These are phyloP conservation scores for Lepidurus arcticus DNA, from an alignment of 1,140 invertebrate species.

Conservation along the genomic window DNA sequence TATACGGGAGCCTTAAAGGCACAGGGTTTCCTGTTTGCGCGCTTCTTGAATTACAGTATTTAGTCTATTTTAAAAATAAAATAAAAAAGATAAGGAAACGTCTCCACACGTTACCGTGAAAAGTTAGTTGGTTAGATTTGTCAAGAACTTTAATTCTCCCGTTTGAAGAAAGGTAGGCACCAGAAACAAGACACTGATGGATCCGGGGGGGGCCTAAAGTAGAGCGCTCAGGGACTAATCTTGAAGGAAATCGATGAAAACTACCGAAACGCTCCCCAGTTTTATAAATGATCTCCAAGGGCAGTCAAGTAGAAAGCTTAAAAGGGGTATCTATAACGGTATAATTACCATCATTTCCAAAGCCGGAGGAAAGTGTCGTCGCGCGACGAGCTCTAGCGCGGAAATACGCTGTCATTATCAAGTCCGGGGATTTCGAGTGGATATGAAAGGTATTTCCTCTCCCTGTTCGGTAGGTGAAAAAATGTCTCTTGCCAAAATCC, in stretches of 20 bases:
- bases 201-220: neutral
- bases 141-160: neutral
- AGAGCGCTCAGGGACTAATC: neutral
- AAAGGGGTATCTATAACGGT: conserved; percentile 18
- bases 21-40: no score
- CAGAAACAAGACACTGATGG: conserved; percentile 14
- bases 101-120: no score
- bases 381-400: conserved; percentile 19
- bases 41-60: no score
- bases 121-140: no score
- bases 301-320: neutral
- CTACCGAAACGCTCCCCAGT: neutral
- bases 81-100: no score
- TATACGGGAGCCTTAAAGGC: no score
- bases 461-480: no score
- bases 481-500: no score
- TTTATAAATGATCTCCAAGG: neutral
- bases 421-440: neutral
- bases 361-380: neutral
- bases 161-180: neutral
- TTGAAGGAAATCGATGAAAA: conserved; percentile 9
- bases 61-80: no score
- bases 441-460: neutral
- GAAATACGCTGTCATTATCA: neutral
- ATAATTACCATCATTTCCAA: conserved; percentile 17